Base-by-base conservation (phyloP, 2,888 invertebrate species). In the Lysandra coridon region DNA sequence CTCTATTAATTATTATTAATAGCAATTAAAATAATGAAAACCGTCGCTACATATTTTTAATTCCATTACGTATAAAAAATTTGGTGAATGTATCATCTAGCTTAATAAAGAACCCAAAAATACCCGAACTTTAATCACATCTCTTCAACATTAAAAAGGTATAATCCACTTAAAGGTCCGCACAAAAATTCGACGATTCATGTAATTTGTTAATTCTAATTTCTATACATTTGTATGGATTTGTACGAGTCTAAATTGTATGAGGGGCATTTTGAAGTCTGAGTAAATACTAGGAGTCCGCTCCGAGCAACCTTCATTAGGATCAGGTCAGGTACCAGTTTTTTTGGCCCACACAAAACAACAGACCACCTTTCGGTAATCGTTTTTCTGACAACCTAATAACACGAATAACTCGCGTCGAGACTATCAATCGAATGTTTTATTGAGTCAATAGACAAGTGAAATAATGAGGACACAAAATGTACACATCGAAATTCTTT, bases 321-420 rank as follows among this genome's bases (percentile, higher is more conserved):
- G 88, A 86, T 86, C 86, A 83, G 86, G 85, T 84, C 91, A 92
- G 91, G 92, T 92, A 92, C 91, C 88, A 87, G 88, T 89, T 90
- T 91, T 91, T 92, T 91, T 86, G 84, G 87, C 84, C 82, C 85
- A 83, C 81, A 82, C 84, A 85, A 85, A 82, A 57, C 85, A 84
- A 85, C 85, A 84, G 85, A 86, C 86, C 85, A 86, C 86, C 88
- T 64, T 78, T 62, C 60, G 33, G 86, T 88, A 89, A 89, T 88
- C 86, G 87, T 82, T 85, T 62, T 86, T 86, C 86, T 82, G 83
- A 83, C 84, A 82, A 83, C 83, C 83, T 82, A 83, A 82, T 83
- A 83, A 83, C 87, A 85, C 85, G 85, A 85, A 85, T 84, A 86
- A 86, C 84, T 87, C n/a, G 10, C n/a, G 64, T 30, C 12, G 10